Evolutionary conservation across 2,113 vertebrate genomes (phyloP), one percentile per base, ranked within the genome.

Genomic region (Arvicanthis niloticus): DNA sequence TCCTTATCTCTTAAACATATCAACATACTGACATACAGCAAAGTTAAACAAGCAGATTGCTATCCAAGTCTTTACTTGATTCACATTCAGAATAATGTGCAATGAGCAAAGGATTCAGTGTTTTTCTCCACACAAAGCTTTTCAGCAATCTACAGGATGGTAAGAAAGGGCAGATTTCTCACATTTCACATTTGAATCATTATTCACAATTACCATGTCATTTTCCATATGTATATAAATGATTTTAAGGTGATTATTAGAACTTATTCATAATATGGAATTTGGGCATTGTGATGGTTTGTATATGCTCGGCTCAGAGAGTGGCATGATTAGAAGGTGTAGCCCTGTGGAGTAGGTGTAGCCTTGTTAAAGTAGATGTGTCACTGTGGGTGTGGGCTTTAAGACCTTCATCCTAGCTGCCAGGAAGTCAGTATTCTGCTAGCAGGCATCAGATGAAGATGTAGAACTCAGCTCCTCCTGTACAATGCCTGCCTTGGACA

Each of bases 231-330:
- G 7, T 22, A 37, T 70, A 37, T 87, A 84, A 62, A 21, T 53
- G 37, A 86, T 86, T 70, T 95, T 67, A 87, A 89, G 78, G 58
- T 68, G 77, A 84, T 84, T 48, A 53, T 53, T 48, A 93, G 1
- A 73, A 26, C 37, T 67, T 51, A 88, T 48, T 42, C 7, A 82
- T n/a, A 95, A 48, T 56, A 75, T 86, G 75, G 80, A 87, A 62
- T 84, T 77, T 78, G 85, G 65, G 60, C 65, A 12, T 65, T 29
- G 24, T 65, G 24, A 65, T 65, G 62, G 62, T 65, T 65, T 65
- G 62, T 29, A 65, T 29, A 65, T 65, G 62, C 62, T 65, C 0
- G 2, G 62, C 62, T 29, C 24, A 65, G 62, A 24, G 8, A 65
- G 62, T 65, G 24, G 62, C 24, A 65, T 24, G 26, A 65, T 65